Evolutionary conservation across 2,113 vertebrate genomes (phyloP), one percentile per base, ranked within the genome.

Genomic region (Oncorhynchus masou): DNA sequence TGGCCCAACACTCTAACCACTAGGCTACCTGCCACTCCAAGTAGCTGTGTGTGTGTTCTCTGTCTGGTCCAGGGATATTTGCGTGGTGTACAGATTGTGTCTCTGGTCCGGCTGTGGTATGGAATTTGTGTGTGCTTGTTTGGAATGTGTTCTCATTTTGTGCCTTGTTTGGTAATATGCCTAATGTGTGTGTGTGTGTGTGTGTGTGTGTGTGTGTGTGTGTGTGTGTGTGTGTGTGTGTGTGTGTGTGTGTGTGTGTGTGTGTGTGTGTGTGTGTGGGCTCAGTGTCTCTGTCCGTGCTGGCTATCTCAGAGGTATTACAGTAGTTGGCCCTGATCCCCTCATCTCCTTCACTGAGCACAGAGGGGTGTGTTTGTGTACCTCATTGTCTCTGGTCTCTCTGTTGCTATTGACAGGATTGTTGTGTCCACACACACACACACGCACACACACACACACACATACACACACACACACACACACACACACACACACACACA

Each of bases 301-400:
- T 34, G 29, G 31, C 34, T 34, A 45, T 45, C 29, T 39, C 67
- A 20, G 8, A 2, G 19, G 12, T 68, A 20, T 16, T 6, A 34
- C 11, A 20, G 31, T 31, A 22, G 67, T 27, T 13, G 67, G 2
- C 20, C 19, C 29, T 12, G 31, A 69, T 69, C 67, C 31, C 19
- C 29, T 69, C 67, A 69, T 69, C 67, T 69, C 29, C 31, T 3
- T 69, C 67, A 34, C 67, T 69, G 31, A 19, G 31, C 67, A 45
- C 34, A 9, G 27, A 16, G 13, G 67, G 15, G 29, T 68, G 67
- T 68, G 67, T 68, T 13, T 68, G 31, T 68, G 31, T 11, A 34
- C 31, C 15, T 31, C 13, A n/a, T 15, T 20, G 27, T 20, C 67
- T 69, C 29, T 20, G 31, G 7, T 34, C 20, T 34, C 1, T 15